Base-by-base conservation (phyloP, 92 coral and sea anemone genomes). In the Paramuricea clavata region DNA sequence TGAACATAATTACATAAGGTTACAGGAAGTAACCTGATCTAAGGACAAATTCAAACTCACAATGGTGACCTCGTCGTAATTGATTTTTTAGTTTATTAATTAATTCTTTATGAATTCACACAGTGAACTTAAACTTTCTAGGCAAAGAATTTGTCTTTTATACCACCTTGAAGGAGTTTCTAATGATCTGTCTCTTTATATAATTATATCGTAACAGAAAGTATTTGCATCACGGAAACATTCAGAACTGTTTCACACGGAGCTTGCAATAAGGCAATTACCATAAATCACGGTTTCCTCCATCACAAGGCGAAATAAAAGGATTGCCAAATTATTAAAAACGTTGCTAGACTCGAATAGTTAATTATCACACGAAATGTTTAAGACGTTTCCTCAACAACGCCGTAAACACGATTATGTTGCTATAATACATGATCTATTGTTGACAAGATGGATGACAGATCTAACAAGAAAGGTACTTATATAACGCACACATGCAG, bases 341-440 rank as follows among this genome's bases (percentile, higher is more conserved):
- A 65, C 13, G 12, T 60, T 60, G 28, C 33, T 9, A 22, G 32
- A 65, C 28, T 27, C n/a, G 41, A 28, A 69, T 47, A 47, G 54
- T 47, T 47, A 17, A 35, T 72, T 72, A 72, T 39, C n/a, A 72
- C 52, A 72, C 78, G 28, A 4, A 36, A 36, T 10, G 3, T 22
- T 41, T 12, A 31, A 72, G 78, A 39, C 78, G 57, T 72, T 72
- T 72, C 78, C 78, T 42, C 56, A 27, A 44, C 57, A 41, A 72
- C 78, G 8, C 78, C 12, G 78, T 36, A 72, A 72, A 72, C 56
- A 72, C 41, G 72, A 65, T 65, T 28, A 65, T 9, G 68, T 60
- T 60, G 68, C 68, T 28, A 60, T 26, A 65, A 65, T 11, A 21
- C 17, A 65, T 65, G 41, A 65, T 30, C 39, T 11, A 6, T 11